Base-by-base conservation (phyloP, 2,113 vertebrate genomes). In the Cyanoliseus patagonus region DNA sequence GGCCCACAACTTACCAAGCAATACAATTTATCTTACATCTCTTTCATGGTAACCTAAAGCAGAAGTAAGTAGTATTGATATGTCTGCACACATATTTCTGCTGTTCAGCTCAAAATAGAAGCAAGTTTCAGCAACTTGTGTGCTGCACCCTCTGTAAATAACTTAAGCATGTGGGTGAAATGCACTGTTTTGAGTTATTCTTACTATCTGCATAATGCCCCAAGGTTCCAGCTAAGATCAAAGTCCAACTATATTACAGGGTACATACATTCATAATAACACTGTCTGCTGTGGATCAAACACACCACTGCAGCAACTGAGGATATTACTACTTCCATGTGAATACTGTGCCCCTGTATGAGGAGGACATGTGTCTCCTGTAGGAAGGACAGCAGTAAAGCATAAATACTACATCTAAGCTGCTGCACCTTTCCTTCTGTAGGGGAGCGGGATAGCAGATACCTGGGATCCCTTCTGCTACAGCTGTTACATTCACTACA, bases 291-390 rank as follows among this genome's bases (percentile, higher is more conserved):
- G 72, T 41, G 53, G 88, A 77, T 24, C 7, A 22, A 76, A 82
- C 23, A 17, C 1, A 4, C 37, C 86, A 72, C 55, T 13, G 61
- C 61, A 92, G 64, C 39, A 67, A 15, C 25, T 18, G 68, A 77
- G 66, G 61, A 37, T 37, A 57, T n/a, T 49, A 25, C 53, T 74
- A 8, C 23, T 75, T 51, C 61, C 55, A 68, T 27, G 25, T 61
- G 13, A 22, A 49, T 24, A 17, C 46, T 35, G 11, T 2, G 1
- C 63, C 42, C n/a, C 30, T 20, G 9, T 17, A 1, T 0, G 17
- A 5, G 15, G 73, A 44, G 27, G 41, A 87, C 20, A n/a, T 13
- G 13, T 37, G 27, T 30, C 47, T 75, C 57, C 51, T 27, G n/a
- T 18, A 67, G 73, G 17, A 88, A 75, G 27, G 73, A 47, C 39